Evolutionary conservation across 2,888 invertebrate species (phyloP), one percentile per base, ranked within the genome.

Genomic region (Diabrotica balteata): DNA sequence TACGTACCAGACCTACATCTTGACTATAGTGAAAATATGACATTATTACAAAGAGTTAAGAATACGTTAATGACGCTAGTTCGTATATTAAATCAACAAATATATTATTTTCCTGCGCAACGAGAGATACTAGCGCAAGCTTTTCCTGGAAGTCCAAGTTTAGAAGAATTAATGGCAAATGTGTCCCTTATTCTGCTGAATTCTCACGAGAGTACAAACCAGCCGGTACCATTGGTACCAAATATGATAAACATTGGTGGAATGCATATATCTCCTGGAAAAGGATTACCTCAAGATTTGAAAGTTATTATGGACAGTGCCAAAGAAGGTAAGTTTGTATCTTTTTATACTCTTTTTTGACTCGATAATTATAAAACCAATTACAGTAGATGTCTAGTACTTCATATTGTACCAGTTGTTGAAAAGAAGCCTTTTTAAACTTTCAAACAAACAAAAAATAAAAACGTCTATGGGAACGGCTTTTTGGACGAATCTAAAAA

Each of bases 191-290:
- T 80, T 7, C 61, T 81, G 4, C 9, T 77, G n/a, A 81, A 81
- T 64, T 78, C 79, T 1, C 89, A 89, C 76, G 86, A 85, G 59
- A 87, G 87, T 77, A 84, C 86, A 59, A 85, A 86, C 64, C 73
- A 81, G 7, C 83, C 88, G 0, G 79, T 83, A 8, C 88, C 89
- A 0, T 82, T 85, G 44, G 82, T 88, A 5, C 89, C 89, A 0
- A 88, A 87, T 75, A 82, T 88, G 72, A 80, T 89, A 2, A 87
- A 88, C 74, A 84, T 89, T 60, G 89, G 88, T 22, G 89, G 89
- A 47, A 77, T 86, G 59, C 89, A 89, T 61, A 69, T 81, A 1
- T 68, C 72, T 65, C 73, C 77, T 1, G 73, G 79, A 0, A 77
- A 80, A 69, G 59, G 71, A 45, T 60, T 82, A 22, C 80, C 81